Evolutionary conservation across 1,140 invertebrate species (phyloP).

Genomic region (Pararge aegeria): DNA sequence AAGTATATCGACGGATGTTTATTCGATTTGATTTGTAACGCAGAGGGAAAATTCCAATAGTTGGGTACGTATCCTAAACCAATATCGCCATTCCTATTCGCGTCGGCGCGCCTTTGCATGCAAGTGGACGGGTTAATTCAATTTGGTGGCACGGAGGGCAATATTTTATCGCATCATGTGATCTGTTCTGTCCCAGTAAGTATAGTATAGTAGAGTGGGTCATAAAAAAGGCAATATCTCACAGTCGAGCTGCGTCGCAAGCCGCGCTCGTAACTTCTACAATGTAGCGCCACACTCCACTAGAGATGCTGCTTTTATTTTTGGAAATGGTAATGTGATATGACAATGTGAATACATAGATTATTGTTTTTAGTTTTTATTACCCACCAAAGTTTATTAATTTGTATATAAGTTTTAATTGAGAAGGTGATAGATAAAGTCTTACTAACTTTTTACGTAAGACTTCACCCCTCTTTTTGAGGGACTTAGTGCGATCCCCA

Average conservation of each 20-base stretch:
- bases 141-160: conserved; percentile 68
- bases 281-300: conserved; percentile 66
- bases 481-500: too few relatives aligned
- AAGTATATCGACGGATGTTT: conserved; percentile 32
- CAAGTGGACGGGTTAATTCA: conserved; percentile 78
- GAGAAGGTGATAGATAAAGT: too few relatives aligned
- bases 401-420: background rate
- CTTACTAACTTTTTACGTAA: too few relatives aligned
- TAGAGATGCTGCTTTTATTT: conserved; percentile 28
- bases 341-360: conserved; percentile 8
- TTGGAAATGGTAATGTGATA: conserved; percentile 24
- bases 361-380: background rate
- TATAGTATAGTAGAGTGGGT: conserved; percentile 75
- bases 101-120: conserved; percentile 66
- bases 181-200: conserved; percentile 76
- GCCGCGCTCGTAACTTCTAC: conserved; percentile 72
- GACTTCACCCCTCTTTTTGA: too few relatives aligned
- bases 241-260: conserved; percentile 69
- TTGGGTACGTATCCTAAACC: conserved; percentile 48
- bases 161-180: conserved; percentile 79
- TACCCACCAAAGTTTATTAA: background rate
- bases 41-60: conserved; percentile 54
- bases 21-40: conserved; percentile 53
- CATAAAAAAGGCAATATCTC: conserved; percentile 79
- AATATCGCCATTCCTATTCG: conserved; percentile 72